Conservation (phyloP, 1,140 invertebrate species). For the Antheraea pernyi region DNA sequence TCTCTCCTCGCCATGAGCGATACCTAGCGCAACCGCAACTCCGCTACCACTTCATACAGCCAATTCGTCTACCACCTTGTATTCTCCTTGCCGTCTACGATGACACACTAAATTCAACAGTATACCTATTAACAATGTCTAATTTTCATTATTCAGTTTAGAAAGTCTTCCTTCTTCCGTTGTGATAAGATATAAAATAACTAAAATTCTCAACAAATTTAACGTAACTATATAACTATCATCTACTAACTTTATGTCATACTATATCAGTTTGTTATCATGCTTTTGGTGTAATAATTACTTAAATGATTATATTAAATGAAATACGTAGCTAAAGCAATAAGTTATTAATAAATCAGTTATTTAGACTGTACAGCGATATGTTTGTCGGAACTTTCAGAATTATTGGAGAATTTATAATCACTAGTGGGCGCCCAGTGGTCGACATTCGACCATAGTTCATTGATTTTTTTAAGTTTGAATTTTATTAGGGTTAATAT, state of each 20-base stretch:
- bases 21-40: constrained; percentile 52
- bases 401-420: too few relatives aligned
- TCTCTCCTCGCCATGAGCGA: constrained; percentile 30
- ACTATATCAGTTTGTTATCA: neutral
- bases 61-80: constrained; percentile 44
- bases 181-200: too few relatives aligned
- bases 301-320: neutral
- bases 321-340: neutral
- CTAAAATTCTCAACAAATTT: neutral
- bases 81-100: constrained; percentile 31
- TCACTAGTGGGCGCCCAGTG: too few relatives aligned
- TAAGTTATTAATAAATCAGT: neutral
- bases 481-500: too few relatives aligned
- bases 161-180: too few relatives aligned
- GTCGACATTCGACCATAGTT: too few relatives aligned
- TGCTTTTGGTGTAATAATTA: neutral
- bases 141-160: neutral
- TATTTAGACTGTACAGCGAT: neutral
- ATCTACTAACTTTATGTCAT: neutral
- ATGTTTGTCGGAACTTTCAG: neutral
- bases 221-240: neutral
- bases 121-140: neutral
- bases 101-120: constrained; percentile 15
- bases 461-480: too few relatives aligned
- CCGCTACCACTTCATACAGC: constrained; percentile 51